Percentiles rank a stretch among this genome's conserved stretches.
Conservation (phyloP, 2,888 invertebrate genomes). For the Erebia ligea region DNA sequence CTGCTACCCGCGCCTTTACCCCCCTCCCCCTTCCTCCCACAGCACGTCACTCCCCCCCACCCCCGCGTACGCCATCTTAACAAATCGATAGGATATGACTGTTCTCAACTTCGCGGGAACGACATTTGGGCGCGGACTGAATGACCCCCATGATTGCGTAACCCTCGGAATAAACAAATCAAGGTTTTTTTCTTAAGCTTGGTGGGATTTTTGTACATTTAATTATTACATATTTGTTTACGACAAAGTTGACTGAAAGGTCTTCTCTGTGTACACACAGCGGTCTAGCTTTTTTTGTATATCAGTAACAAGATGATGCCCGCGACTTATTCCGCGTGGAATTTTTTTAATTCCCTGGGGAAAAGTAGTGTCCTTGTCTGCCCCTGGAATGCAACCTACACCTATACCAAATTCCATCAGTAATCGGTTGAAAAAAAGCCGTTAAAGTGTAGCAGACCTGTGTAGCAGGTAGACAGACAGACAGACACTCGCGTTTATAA, state of each 20-base stretch:
- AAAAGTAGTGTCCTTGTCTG: no score
- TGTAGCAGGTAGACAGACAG: no score
- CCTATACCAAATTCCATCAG: no score
- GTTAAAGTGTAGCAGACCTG: no score
- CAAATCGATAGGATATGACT: slow-evolving; percentile 85
- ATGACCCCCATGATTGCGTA: slow-evolving; percentile 76
- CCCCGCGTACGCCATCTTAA: slow-evolving; percentile 81
- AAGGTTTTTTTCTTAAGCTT: slow-evolving; percentile 9
- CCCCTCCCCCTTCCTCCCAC: slow-evolving; percentile 51
- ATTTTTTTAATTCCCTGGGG: no score
- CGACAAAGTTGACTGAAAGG: not conserved
- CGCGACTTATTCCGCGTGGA: no score
- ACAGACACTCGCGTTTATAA: no score
- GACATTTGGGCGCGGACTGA: slow-evolving; percentile 80
- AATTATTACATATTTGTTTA: not conserved
- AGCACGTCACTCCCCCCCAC: slow-evolving; percentile 50
- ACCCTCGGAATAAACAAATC: slow-evolving; percentile 53
- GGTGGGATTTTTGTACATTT: not conserved
- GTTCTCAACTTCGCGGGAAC: slow-evolving; percentile 80
- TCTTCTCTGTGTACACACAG: not conserved
- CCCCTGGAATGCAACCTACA: no score
- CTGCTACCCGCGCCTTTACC: slow-evolving; percentile 61
- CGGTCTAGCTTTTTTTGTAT: no score
- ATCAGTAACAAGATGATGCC: no score
- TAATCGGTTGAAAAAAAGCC: no score